Evolutionary conservation across 2,797 vertebrate genomes (phyloP), one percentile per base, ranked within the genome.

Genomic region (Myripristis jacobus): DNA sequence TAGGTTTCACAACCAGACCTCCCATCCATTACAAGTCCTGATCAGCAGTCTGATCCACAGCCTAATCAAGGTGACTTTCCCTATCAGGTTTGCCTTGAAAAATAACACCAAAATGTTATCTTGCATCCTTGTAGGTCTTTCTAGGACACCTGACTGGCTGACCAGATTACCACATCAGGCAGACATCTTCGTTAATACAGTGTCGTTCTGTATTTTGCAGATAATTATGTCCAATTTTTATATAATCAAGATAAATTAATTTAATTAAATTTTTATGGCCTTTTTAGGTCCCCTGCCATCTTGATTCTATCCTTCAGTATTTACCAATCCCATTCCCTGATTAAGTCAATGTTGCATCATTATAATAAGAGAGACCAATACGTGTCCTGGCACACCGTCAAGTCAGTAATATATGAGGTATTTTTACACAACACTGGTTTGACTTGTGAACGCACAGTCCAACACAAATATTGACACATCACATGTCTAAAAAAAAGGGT

Each of bases 1-100:
- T 44, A 16, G 43, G 43, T n/a, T 44, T 44, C 43, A 11, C 18
- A 46, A n/a, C 44, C 1, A 47, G 18, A 47, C n/a, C 6, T 47
- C 5, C 6, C n/a, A 1, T 19, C 8, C 16, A 47, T 47, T 47
- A 19, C 2, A 47, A 19, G n/a, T 47, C 44, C 8, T 19, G 44
- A 47, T 47, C 6, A 47, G 44, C 19, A 47, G 44, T n/a, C 18
- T 9, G 16, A 19, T n/a, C 15, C 31, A 65, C 46, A 52, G 52
- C 25, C 9, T 43, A 41, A 79, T 75, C 59, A 52, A 74, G 54
- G 62, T n/a, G 12, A 70, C 56, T 59, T 69, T 25, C 54, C 8
- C 18, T 22, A 11, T 21, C 22, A 61, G 69, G 55, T 38, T 64
- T 27, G 52, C 29, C 44, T 50, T 10, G 54, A 4, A 52, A 27